Percentiles rank a stretch among this genome's conserved stretches.
phyloP scores from a whole-genome alignment of 30 jellyfish, hydroid and myxozoan species.

The Aurelia aurita region DNA sequence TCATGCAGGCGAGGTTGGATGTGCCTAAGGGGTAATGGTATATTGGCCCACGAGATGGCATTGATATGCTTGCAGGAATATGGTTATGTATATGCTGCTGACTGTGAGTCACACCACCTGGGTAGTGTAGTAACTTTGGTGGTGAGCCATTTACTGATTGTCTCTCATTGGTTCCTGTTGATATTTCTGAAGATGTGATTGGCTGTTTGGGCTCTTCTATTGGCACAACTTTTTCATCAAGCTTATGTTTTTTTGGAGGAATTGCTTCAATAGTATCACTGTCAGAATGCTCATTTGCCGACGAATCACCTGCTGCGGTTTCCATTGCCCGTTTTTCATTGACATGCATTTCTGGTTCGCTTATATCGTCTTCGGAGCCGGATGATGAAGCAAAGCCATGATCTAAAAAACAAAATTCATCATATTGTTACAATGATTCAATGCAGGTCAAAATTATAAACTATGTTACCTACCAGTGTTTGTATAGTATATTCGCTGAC shows the following conservation, averaged over 20 bases:
- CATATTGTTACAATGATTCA: not conserved
- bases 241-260: slow-evolving; percentile 30
- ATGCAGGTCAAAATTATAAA: no score
- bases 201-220: not conserved
- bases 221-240: not conserved
- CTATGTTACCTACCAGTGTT: no score
- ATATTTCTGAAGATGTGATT: not conserved
- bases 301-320: no score
- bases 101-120: not conserved
- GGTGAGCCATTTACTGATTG: slow-evolving; percentile 21
- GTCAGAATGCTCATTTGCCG: no score
- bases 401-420: slow-evolving; percentile 5
- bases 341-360: not conserved
- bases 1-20: slow-evolving; percentile 35
- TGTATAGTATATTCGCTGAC: no score
- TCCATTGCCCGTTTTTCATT: not conserved
- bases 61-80: slow-evolving; percentile 1
- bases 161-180: slow-evolving; percentile 20
- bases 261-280: no score
- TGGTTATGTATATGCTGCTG: slow-evolving; percentile 19
- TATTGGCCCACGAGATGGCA: slow-evolving; percentile 28
- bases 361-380: slow-evolving; percentile 33
- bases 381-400: slow-evolving; percentile 47
- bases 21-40: slow-evolving; percentile 52
- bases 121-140: slow-evolving; percentile 9